Percentiles rank a stretch among this genome's conserved stretches.
Conservation (phyloP, 2,888 invertebrate species). For the Argyresthia goedartella region DNA sequence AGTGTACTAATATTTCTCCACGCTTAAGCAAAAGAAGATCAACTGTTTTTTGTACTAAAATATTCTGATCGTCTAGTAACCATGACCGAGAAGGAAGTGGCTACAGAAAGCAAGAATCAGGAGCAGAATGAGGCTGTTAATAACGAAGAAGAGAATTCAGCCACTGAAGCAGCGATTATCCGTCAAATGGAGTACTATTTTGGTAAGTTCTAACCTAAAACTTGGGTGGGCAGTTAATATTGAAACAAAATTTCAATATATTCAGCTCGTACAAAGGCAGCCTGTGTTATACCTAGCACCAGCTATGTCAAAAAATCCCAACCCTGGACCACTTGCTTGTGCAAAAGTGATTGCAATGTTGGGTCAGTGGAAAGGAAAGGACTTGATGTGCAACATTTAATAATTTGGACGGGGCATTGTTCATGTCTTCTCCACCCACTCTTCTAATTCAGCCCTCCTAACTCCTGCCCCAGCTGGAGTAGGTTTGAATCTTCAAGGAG, state of each 20-base stretch:
- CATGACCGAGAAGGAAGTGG: constrained; percentile 51
- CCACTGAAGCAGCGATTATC: constrained; percentile 74
- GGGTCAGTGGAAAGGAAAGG: neutral
- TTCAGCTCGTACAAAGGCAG: neutral
- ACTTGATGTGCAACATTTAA: too few relatives aligned
- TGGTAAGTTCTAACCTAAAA: constrained; percentile 31
- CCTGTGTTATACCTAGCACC: neutral
- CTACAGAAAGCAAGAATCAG: constrained; percentile 35
- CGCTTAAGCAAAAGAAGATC: too few relatives aligned
- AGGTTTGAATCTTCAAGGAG: too few relatives aligned
- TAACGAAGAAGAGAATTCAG: constrained; percentile 21
- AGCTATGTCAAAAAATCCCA: neutral
- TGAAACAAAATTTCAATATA: neutral
- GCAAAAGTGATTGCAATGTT: neutral
- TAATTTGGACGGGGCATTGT: too few relatives aligned
- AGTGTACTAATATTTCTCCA: neutral
- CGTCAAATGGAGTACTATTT: constrained; percentile 78
- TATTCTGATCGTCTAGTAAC: constrained; percentile 7
- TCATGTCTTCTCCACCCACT: too few relatives aligned
- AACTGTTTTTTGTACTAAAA: too few relatives aligned
- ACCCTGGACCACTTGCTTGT: too few relatives aligned
- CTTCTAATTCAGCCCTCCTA: too few relatives aligned
- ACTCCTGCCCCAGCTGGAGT: too few relatives aligned
- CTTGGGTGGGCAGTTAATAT: neutral
- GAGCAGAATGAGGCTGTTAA: constrained; percentile 25